Percentiles rank a stretch among this genome's conserved stretches.
Conservation (phyloP, 2,888 invertebrate species). For the Biston betularia region DNA sequence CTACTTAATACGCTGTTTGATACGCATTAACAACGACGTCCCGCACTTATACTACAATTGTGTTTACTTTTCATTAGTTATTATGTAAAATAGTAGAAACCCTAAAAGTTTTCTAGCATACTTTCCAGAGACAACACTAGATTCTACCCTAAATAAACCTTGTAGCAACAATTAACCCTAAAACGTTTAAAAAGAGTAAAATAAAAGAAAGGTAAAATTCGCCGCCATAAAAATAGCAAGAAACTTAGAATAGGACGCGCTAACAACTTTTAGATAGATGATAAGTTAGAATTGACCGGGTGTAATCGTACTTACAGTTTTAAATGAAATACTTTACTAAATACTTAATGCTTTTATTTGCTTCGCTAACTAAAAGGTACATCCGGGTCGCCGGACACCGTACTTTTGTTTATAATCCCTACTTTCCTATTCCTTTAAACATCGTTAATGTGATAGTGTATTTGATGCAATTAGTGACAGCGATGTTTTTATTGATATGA, state of each 20-base stretch:
- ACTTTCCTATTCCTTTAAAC: too few relatives aligned
- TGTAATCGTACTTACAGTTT: too few relatives aligned
- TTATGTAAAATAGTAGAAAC: neutral
- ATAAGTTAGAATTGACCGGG: neutral
- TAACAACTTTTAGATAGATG: neutral
- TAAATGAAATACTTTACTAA: neutral
- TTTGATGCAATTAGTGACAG: too few relatives aligned
- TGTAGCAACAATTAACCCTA: neutral
- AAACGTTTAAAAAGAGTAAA: neutral
- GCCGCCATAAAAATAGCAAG: neutral
- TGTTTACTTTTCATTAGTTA: neutral
- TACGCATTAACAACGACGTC: too few relatives aligned
- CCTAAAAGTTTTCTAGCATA: neutral
- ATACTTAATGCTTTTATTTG: slow-evolving; percentile 9
- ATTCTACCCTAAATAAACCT: neutral
- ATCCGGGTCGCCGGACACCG: neutral
- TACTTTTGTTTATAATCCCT: neutral
- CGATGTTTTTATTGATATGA: too few relatives aligned
- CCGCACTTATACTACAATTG: too few relatives aligned
- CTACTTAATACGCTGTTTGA: too few relatives aligned
- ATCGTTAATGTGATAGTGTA: too few relatives aligned
- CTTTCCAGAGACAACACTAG: neutral
- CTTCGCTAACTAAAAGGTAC: slow-evolving; percentile 13
- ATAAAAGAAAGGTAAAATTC: neutral
- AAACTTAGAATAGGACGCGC: neutral